Evolutionary conservation across 2,888 invertebrate species (phyloP), one percentile per base, ranked within the genome.

Genomic region (Amphipoea lucens): DNA sequence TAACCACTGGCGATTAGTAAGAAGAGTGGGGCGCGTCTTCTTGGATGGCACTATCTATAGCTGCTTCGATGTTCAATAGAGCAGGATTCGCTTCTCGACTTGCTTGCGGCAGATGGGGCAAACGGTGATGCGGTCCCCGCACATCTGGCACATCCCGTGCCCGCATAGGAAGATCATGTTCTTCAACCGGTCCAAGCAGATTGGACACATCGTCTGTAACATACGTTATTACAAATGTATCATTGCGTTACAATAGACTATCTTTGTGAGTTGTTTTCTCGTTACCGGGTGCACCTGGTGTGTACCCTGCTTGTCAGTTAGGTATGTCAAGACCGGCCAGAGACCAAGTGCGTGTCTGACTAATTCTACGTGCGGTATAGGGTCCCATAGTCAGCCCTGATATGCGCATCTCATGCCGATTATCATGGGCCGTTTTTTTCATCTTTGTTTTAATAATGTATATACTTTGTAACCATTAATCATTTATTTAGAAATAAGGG

Each of bases 81-180:
- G 97, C 74, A 99, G 97, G 93, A 99, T 99, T 83, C 99, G 98
- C 93, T 99, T 99, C 95, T 99, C 99, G 77, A 99, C 99, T 80
- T 98, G 98, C 97, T 99, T 99, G 90, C 99, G 98, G 95, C 99
- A 99, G 94, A 99, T 99, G 57, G 99, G 99, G 94, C 99, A 99
- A 92, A 99, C 99, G 82, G 98, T 98, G 98, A 99, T 99, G 92
- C 99, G 98, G 97, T 99, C 99, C 54, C 99, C 99, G 95, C 99
- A 99, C 98, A 99, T 99, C 97, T 99, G 99, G 94, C 99, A 99
- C 86, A 99, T 98, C 88, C 99, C 99, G 95, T 99, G 99, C 11
- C 99, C 99, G 95, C 99, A 99, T 68, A 99, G 97, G 97, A 99
- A 99, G 90, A 99, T 99, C 99, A 99, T 99, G 96, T 99, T 99